A percentile compares a stretch with the other conserved stretches of the same genome.
Evolutionary conservation across 2,113 vertebrate genomes (phyloP).

Genomic region (Columbina picui): DNA sequence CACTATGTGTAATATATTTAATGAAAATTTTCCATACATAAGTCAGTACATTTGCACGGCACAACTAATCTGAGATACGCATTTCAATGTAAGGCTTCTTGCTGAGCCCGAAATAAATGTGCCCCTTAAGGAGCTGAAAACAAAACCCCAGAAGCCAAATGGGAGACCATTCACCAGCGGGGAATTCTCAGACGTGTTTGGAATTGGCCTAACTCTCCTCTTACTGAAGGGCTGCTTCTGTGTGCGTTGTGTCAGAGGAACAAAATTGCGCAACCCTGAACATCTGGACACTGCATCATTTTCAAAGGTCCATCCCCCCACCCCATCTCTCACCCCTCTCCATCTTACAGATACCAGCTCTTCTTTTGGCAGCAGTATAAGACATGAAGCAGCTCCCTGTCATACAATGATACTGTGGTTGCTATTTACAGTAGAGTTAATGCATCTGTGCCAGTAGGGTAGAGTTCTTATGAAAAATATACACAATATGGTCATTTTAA

Average conservation of each 20-base stretch:
- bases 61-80: not conserved
- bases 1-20: slow-evolving; percentile 6
- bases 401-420: slow-evolving; percentile 42
- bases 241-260: not conserved
- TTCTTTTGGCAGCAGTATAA: slow-evolving; percentile 51
- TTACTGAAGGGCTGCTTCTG: not conserved
- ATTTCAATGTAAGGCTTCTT: slow-evolving; percentile 58
- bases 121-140: slow-evolving; percentile 16
- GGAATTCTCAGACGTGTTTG: not conserved
- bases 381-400: slow-evolving; percentile 63
- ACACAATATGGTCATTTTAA: slow-evolving; percentile 52
- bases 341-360: slow-evolving; percentile 28
- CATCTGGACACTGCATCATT: not conserved
- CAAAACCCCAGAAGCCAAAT: not conserved
- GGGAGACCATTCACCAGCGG: not conserved
- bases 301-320: not conserved
- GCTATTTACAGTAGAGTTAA: slow-evolving; percentile 76
- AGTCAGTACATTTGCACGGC: slow-evolving; percentile 9
- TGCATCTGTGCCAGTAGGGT: slow-evolving; percentile 64
- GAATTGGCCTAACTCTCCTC: not conserved
- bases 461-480: slow-evolving; percentile 71
- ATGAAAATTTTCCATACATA: slow-evolving; percentile 1
- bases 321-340: not conserved
- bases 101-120: slow-evolving; percentile 33
- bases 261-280: not conserved